Evolutionary conservation across 2,797 vertebrate genomes (phyloP).

Genomic region (Oceanodroma leucorhoa): DNA sequence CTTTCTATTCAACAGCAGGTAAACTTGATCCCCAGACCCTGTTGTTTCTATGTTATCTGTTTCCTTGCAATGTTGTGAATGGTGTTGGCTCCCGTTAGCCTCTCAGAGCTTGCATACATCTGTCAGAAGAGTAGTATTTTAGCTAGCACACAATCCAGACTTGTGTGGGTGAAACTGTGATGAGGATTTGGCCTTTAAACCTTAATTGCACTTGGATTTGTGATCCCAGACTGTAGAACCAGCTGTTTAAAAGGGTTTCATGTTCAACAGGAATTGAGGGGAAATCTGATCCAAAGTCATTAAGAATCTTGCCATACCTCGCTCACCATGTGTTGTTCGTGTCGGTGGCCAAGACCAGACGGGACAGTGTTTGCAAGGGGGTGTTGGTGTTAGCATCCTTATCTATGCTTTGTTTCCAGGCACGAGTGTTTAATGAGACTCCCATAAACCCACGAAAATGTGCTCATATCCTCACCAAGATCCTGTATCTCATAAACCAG

Average conservation of each 20-base stretch:
- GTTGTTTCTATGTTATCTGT: neutral
- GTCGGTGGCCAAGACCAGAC: neutral
- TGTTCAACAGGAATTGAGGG: neutral
- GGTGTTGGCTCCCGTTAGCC: neutral
- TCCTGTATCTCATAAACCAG: constrained; percentile 85
- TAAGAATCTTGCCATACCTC: neutral
- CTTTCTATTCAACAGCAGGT: neutral
- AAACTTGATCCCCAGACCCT: neutral
- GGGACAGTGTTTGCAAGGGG: neutral
- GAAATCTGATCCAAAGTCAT: neutral
- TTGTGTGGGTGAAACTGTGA: neutral
- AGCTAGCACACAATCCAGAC: neutral
- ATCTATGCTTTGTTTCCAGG: constrained; percentile 64
- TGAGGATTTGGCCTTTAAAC: neutral
- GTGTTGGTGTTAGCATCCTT: neutral
- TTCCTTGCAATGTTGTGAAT: neutral
- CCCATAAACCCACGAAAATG: constrained; percentile 84
- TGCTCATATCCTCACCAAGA: constrained; percentile 83
- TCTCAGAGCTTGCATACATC: rapidly evolving
- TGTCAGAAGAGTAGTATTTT: neutral
- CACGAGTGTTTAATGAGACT: constrained; percentile 83
- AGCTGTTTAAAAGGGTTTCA: neutral
- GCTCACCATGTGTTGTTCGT: neutral
- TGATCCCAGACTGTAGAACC: neutral
- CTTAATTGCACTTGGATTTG: neutral